Percentiles rank a stretch among this genome's conserved stretches.
Evolutionary conservation across 2,113 vertebrate species (phyloP).

Genomic region (Dromiciops gliroides): DNA sequence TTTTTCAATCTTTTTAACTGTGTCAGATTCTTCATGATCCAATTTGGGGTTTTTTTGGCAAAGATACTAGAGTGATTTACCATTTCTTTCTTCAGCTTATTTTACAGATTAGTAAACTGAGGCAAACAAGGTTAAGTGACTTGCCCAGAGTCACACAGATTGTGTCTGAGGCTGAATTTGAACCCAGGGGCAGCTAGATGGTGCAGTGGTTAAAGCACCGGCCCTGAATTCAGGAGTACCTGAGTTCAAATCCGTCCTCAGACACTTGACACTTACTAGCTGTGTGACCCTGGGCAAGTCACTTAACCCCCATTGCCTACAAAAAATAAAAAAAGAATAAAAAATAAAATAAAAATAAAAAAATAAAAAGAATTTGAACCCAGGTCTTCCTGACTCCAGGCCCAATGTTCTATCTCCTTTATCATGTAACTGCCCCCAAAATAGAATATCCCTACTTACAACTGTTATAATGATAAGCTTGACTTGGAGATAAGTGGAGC

Average conservation of each 20-base stretch:
- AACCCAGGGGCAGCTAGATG: too few relatives aligned
- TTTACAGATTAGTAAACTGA: background rate
- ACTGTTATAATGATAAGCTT: background rate
- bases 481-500: background rate
- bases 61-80: background rate
- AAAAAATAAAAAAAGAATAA: too few relatives aligned
- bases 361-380: background rate
- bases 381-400: too few relatives aligned
- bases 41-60: background rate
- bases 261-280: too few relatives aligned
- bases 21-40: background rate
- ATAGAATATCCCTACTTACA: background rate
- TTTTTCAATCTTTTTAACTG: background rate
- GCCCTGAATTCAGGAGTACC: too few relatives aligned
- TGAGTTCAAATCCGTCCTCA: too few relatives aligned
- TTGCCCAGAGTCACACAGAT: background rate
- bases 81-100: background rate
- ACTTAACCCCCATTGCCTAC: too few relatives aligned
- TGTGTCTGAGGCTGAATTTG: background rate
- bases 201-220: too few relatives aligned
- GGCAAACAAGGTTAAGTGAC: background rate
- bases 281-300: too few relatives aligned
- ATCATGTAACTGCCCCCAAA: background rate
- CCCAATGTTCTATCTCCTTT: background rate
- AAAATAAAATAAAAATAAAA: too few relatives aligned